Base-by-base conservation (phyloP, 2,797 vertebrate genomes). In the Tympanoctomys barrerae region DNA sequence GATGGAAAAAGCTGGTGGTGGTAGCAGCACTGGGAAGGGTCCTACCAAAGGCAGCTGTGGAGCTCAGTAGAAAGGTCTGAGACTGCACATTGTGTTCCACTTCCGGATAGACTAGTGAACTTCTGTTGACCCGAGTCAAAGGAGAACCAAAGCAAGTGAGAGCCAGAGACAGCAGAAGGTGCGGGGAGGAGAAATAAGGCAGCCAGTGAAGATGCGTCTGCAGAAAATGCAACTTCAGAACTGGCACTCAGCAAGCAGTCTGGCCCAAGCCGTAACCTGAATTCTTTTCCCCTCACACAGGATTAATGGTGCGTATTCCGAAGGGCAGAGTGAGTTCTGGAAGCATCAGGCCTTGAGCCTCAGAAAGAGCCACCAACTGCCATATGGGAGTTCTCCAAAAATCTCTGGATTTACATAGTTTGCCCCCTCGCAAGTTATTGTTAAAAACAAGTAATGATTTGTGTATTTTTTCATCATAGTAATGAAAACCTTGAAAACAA, bases 401-500 rank as follows among this genome's bases (percentile, higher is more conserved):
- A 64, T 79, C 46, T 93, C 82, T 62, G 31, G 79, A 94, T 95
- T 97, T 91, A 66, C 28, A 84, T 36, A 91, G 57, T 87, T 95
- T 80, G 90, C 31, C 66, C 61, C 16, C 94, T 84, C 95, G 95
- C 54, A 95, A 91, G 90, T 91, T 89, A 77, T 39, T 90, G 18
- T 92, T 87, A 90, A 92, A 90, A 73, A 91, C 81, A 97, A 92
- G 80, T 87, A 83, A 94, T 24, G 8, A 85, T 90, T 85, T 85
- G 6, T 33, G 49, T 62, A 90, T 96, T 97, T 97, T 42, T 96
- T 90, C 95, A 93, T 91, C 91, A 96, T 94, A 87, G 97, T 49
- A 96, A 97, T 89, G 90, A 94, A 94, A 92, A 2, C 16, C 57
- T 94, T 4, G 21, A 31, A 83, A 21, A 84, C 21, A 89, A 84